phyloP scores from a whole-genome alignment of 2,113 vertebrate species.

The Crotophaga sulcirostris region DNA sequence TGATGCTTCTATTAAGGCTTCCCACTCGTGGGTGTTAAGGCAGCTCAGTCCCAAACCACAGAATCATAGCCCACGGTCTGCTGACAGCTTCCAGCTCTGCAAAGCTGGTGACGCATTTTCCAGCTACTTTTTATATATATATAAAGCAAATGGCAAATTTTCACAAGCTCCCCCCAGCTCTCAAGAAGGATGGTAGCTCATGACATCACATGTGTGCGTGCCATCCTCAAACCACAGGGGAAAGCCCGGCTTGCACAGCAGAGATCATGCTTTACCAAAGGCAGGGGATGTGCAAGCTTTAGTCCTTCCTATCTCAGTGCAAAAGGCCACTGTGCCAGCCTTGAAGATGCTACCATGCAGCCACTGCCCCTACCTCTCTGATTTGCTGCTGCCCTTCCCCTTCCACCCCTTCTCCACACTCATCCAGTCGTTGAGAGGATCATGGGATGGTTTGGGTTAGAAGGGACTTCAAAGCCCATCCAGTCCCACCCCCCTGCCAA shows the following conservation, averaged over 20 bases:
- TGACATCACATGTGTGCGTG: neutral
- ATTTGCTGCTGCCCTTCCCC: neutral
- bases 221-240: neutral
- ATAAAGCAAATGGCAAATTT: neutral
- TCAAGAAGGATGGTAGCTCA: neutral
- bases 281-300: neutral
- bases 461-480: too few species aligned
- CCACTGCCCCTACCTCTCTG: fast-evolving
- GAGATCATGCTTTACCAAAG: neutral
- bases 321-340: fast-evolving
- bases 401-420: neutral
- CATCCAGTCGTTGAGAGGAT: neutral
- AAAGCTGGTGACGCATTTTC: neutral
- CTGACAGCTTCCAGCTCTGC: neutral
- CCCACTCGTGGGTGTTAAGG: neutral
- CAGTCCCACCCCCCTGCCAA: too few species aligned
- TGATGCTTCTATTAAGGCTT: neutral
- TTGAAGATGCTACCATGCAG: neutral
- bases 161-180: neutral
- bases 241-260: neutral
- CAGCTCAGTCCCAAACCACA: neutral
- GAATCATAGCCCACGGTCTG: neutral
- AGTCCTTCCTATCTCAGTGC: neutral
- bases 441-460: too few species aligned
- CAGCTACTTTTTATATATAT: neutral